Conservation (phyloP, 2,113 vertebrate genomes). For the Talpa occidentalis region DNA sequence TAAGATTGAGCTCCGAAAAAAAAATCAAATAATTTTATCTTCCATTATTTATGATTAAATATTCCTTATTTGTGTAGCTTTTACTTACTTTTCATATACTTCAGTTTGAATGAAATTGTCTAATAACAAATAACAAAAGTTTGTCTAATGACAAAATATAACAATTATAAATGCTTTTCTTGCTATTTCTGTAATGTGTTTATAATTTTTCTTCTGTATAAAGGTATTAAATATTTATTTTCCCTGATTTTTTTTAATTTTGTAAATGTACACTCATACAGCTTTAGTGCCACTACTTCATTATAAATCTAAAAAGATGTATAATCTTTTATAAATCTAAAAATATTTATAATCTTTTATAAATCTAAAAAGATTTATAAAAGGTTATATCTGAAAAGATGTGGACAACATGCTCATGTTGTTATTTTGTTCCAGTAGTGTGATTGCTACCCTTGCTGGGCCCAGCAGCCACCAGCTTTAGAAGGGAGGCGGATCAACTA, state of each 20-base stretch:
- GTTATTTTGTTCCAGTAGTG: neutral
- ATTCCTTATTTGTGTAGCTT: neutral
- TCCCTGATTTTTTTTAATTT: neutral
- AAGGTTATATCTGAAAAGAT: neutral
- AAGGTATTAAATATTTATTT: neutral
- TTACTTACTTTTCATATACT: neutral
- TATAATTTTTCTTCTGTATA: conserved; percentile 22
- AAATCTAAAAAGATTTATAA: neutral
- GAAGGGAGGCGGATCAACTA: neutral
- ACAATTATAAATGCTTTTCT: neutral
- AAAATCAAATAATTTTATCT: neutral
- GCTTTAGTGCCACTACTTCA: neutral
- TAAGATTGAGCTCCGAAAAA: neutral
- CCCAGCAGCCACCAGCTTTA: neutral
- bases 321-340: too few relatives aligned
- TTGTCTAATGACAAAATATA: conserved; percentile 5
- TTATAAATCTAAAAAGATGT: neutral
- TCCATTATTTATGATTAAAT: neutral
- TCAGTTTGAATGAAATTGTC: neutral
- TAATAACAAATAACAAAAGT: neutral
- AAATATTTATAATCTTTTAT: too few relatives aligned
- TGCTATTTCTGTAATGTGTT: neutral
- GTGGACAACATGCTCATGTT: neutral
- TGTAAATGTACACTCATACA: neutral
- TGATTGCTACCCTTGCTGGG: too few relatives aligned